A percentile compares a stretch with the other conserved stretches of the same genome.
Conservation (phyloP, 2,888 invertebrate genomes). For the Zaprionus bogoriensis region DNA sequence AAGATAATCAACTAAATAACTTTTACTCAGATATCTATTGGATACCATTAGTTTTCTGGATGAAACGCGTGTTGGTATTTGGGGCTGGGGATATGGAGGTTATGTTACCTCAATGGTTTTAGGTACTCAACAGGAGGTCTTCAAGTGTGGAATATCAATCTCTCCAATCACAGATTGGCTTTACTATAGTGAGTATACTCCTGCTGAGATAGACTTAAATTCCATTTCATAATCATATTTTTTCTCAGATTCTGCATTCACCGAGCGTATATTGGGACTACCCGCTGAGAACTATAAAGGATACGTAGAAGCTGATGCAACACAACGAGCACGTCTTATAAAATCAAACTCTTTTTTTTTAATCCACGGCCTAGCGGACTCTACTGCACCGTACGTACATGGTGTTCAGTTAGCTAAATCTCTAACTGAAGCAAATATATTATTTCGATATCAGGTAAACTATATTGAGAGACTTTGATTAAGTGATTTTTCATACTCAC, state of each 20-base stretch:
- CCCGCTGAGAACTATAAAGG: slow-evolving; percentile 94
- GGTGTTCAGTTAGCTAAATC: slow-evolving; percentile 94
- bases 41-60: slow-evolving; percentile 93
- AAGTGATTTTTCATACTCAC: too few species aligned
- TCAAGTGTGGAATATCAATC: slow-evolving; percentile 96
- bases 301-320: slow-evolving; percentile 96
- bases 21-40: slow-evolving; percentile 87
- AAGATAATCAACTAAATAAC: background rate
- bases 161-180: slow-evolving; percentile 98
- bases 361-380: slow-evolving; percentile 96
- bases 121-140: slow-evolving; percentile 92
- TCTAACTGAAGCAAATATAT: slow-evolving; percentile 92
- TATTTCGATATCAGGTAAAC: slow-evolving; percentile 95
- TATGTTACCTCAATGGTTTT: slow-evolving; percentile 96
- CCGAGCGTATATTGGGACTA: slow-evolving; percentile 95
- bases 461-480: background rate
- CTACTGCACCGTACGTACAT: slow-evolving; percentile 96
- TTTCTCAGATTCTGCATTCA: slow-evolving; percentile 95
- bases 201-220: background rate
- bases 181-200: slow-evolving; percentile 91
- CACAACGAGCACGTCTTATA: slow-evolving; percentile 93
- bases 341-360: slow-evolving; percentile 94
- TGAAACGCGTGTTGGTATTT: slow-evolving; percentile 93
- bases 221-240: background rate
- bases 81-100: slow-evolving; percentile 98